phyloP scores from a whole-genome alignment of 1,140 invertebrate species.

The Cataglyphis hispanica region DNA sequence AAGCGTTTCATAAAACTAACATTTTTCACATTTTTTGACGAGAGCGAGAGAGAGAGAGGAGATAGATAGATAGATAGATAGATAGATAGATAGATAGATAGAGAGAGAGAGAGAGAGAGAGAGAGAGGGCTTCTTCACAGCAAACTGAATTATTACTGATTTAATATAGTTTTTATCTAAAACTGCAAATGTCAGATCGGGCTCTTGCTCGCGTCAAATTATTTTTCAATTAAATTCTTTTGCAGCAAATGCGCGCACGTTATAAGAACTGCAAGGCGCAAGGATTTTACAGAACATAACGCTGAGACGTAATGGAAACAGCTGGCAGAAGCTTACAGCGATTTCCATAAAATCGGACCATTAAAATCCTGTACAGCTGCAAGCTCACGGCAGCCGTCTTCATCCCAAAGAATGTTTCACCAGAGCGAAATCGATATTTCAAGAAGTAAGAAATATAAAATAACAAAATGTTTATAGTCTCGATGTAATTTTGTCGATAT shows the following conservation, averaged over 20 bases:
- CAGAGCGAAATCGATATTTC: conserved; percentile 23
- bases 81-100: not conserved
- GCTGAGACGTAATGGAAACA: conserved; percentile 22
- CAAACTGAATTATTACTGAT: conserved; percentile 27
- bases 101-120: not conserved
- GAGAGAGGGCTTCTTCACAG: not conserved
- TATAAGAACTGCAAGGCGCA: conserved; percentile 30
- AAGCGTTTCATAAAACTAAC: not conserved
- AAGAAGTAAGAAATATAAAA: conserved; percentile 17
- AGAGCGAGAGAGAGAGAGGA: not conserved
- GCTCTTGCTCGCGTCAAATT: conserved; percentile 3
- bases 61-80: not conserved
- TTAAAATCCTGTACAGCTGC: conserved; percentile 42
- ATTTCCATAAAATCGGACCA: conserved; percentile 51
- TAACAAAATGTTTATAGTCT: not conserved
- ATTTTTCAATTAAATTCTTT: conserved; percentile 60
- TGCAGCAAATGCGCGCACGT: conserved; percentile 5
- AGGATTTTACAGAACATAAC: conserved; percentile 46
- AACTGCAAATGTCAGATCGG: conserved; percentile 12
- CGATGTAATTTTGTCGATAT: conserved; percentile 19
- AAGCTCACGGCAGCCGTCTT: conserved; percentile 46
- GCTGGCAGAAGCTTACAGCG: conserved; percentile 14
- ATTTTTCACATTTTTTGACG: conserved; percentile 25
- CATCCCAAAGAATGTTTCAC: conserved; percentile 15
- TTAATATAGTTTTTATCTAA: conserved; percentile 57